Conservation (phyloP, 2,113 vertebrate species). For the Lutjanus erythropterus region DNA sequence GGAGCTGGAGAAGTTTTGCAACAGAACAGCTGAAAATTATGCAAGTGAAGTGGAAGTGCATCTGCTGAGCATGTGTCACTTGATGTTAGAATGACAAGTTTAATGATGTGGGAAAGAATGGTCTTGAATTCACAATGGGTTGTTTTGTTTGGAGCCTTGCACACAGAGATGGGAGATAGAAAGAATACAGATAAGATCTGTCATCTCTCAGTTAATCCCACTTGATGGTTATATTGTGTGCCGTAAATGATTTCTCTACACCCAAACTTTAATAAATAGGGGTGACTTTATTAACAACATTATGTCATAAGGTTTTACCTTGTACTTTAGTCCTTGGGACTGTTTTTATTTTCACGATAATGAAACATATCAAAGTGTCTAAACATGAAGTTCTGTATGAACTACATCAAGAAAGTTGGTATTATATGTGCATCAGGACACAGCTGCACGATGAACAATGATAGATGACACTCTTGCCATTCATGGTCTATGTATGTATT, state of each 20-base stretch:
- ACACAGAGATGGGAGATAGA: neutral
- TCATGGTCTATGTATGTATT: no score
- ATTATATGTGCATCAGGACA: neutral
- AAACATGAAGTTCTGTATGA: neutral
- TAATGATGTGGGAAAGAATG: neutral
- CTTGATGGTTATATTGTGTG: neutral
- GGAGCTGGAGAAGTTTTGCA: neutral
- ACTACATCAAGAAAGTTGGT: neutral
- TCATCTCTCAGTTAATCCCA: neutral
- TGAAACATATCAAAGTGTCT: neutral
- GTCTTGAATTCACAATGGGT: neutral
- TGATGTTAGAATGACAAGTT: neutral
- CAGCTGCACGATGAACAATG: neutral
- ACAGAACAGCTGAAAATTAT: conserved; percentile 15
- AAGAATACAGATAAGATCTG: conserved; percentile 11
- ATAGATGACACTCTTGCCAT: no score
- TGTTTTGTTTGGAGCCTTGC: conserved; percentile 11
- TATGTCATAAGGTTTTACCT: neutral
- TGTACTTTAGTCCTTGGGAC: neutral
- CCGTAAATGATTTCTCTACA: neutral
- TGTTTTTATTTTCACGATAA: neutral
- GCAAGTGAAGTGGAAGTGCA: neutral
- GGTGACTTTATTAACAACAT: no score
- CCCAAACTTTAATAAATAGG: neutral
- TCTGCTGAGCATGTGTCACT: conserved; percentile 5